Evolutionary conservation across 2,113 vertebrate genomes (phyloP).

Genomic region (Saccopteryx leptura): DNA sequence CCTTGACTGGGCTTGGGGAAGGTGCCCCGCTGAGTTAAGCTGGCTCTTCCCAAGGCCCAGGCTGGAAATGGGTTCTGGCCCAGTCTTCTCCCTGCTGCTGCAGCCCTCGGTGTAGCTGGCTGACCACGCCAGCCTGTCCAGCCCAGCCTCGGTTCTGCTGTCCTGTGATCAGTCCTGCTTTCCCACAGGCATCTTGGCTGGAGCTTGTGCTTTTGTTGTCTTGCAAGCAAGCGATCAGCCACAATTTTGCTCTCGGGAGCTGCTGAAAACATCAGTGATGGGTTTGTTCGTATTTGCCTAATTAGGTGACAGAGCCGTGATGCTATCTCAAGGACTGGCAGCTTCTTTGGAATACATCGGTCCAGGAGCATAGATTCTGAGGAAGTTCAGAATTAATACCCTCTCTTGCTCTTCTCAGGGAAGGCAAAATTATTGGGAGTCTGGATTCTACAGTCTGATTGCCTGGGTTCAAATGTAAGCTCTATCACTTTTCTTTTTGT

Average conservation of each 20-base stretch:
- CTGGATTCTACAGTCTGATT: neutral
- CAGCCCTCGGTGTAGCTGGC: neutral
- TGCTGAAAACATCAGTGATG: conserved; percentile 86
- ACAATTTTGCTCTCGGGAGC: conserved; percentile 87
- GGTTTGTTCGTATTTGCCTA: conserved; percentile 90
- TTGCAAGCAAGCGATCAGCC: conserved; percentile 79
- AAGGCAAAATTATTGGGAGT: neutral
- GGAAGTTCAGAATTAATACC: conserved; percentile 58
- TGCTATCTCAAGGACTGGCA: conserved; percentile 81
- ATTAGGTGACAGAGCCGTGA: conserved; percentile 86
- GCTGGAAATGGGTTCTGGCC: neutral
- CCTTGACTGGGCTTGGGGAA: conserved; percentile 20
- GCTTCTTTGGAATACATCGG: conserved; percentile 78
- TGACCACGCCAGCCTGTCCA: neutral
- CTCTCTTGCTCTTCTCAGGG: neutral
- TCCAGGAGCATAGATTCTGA: conserved; percentile 63
- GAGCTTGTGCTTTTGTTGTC: conserved; percentile 68
- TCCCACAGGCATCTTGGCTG: conserved; percentile 78
- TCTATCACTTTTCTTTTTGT: neutral
- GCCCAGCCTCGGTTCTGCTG: neutral
- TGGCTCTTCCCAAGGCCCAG: neutral
- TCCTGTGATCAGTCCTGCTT: conserved; percentile 47
- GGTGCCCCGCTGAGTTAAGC: neutral
- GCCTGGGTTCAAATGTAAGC: neutral
- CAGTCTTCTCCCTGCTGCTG: neutral